Conservation (phyloP, 2,113 vertebrate species). For the Heterotilapia buettikoferi region DNA sequence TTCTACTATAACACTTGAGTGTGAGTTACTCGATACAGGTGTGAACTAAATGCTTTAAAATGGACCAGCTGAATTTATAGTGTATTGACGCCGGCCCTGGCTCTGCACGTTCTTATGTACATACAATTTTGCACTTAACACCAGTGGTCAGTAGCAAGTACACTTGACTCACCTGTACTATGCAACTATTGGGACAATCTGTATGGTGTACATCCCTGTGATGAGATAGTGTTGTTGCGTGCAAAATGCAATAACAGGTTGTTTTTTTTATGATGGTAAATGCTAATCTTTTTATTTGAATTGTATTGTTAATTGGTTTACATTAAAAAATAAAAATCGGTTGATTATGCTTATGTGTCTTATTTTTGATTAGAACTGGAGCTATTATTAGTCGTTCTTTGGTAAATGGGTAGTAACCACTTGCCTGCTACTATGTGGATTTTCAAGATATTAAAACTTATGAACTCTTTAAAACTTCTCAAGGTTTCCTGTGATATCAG, state of each 20-base stretch:
- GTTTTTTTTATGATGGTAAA: neutral
- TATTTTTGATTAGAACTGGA: neutral
- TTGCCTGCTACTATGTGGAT: neutral
- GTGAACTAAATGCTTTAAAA: slow-evolving; percentile 8
- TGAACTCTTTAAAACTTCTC: neutral
- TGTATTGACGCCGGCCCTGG: neutral
- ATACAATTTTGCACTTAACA: slow-evolving; percentile 38
- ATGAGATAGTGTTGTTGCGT: slow-evolving; percentile 30
- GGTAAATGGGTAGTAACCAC: neutral
- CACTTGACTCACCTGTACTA: slow-evolving; percentile 64
- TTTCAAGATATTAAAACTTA: neutral
- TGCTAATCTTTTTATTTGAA: slow-evolving; percentile 35
- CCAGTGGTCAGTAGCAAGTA: slow-evolving; percentile 57
- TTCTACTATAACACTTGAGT: neutral
- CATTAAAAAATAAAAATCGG: slow-evolving; percentile 31
- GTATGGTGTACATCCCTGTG: slow-evolving; percentile 18
- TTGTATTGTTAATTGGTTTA: slow-evolving; percentile 42
- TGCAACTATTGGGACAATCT: slow-evolving; percentile 67
- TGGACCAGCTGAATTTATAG: neutral
- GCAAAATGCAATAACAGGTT: slow-evolving; percentile 49
- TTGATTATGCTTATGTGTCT: neutral
- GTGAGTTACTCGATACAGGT: neutral
- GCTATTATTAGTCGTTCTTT: neutral
- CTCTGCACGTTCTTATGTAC: slow-evolving; percentile 13
- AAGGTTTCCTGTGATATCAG: neutral